Evolutionary conservation across 92 coral and sea anemone genomes (phyloP), one percentile per base, ranked within the genome.

Genomic region (Palythoa grandis): DNA sequence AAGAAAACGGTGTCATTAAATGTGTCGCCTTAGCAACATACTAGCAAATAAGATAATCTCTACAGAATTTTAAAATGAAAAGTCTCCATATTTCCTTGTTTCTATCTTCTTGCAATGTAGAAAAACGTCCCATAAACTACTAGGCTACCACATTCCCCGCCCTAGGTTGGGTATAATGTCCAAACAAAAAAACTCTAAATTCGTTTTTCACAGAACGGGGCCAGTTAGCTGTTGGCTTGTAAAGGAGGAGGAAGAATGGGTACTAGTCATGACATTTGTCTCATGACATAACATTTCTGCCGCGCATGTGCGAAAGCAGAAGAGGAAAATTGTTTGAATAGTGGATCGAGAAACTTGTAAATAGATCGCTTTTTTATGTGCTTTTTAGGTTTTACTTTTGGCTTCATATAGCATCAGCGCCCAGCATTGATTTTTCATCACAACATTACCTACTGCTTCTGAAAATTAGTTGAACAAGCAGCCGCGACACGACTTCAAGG

Each of bases 291-390:
- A 79, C 52, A 40, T 20, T 78, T 23, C 52, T 24, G 43, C 56
- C 65, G 85, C 85, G 73, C 85, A 80, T 80, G 85, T 52, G 85
- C 74, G 40, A 29, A 43, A 15, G 22, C 65, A n/a, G 47, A 67
- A 11, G 58, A 78, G n/a, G 13, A 43, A 43, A n/a, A 67, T 20
- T 2, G 11, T 22, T 48, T n/a, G 56, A 79, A 20, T 79, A 43
- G 20, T 43, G 74, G 29, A 7, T 6, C 48, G 40, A 43, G 40
- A 22, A 11, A 47, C 20, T 67, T 80, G 48, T 65, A 80, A 80
- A 80, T 80, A 65, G 58, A 43, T 66, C 5, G 61, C 58, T 40
- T 13, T 70, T 11, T n/a, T 47, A n/a, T 20, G 43, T 15, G 12
- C 17, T 37, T 39, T 79, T 80, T 47, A 47, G 20, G n/a, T 16